Percentiles rank a stretch among this genome's conserved stretches.
Conservation (phyloP, 2,113 vertebrate genomes). For the Herpetotheres cachinnans region DNA sequence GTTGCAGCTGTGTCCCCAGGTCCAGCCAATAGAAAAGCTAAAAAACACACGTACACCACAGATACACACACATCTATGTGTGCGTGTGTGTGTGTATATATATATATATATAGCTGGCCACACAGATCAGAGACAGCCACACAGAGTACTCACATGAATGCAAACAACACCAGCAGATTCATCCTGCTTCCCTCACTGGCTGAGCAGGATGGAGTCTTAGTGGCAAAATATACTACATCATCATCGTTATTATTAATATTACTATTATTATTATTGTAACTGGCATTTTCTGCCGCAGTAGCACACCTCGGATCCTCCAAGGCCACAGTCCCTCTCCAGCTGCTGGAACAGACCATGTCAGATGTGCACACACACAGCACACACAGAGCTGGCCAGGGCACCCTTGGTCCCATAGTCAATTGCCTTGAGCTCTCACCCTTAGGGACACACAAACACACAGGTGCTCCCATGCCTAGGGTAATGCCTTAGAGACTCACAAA, state of each 20-base stretch:
- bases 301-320: background rate
- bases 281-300: too few relatives aligned
- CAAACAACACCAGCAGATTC: background rate
- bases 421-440: background rate
- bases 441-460: background rate
- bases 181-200: too few relatives aligned
- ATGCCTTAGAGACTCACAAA: background rate
- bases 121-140: background rate
- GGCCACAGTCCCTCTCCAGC: background rate
- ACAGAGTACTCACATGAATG: background rate
- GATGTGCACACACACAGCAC: background rate
- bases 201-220: too few relatives aligned
- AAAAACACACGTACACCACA: background rate
- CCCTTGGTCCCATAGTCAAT: background rate
- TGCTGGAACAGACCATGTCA: background rate
- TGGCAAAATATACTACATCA: background rate
- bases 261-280: too few relatives aligned
- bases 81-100: too few relatives aligned
- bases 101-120: background rate
- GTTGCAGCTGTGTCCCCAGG: background rate
- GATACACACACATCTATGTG: too few relatives aligned
- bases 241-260: background rate
- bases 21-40: background rate
- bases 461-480: background rate
- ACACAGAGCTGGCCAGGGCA: background rate